Evolutionary conservation across 2,113 vertebrate genomes (phyloP).

Genomic region (Probosciger aterrimus): DNA sequence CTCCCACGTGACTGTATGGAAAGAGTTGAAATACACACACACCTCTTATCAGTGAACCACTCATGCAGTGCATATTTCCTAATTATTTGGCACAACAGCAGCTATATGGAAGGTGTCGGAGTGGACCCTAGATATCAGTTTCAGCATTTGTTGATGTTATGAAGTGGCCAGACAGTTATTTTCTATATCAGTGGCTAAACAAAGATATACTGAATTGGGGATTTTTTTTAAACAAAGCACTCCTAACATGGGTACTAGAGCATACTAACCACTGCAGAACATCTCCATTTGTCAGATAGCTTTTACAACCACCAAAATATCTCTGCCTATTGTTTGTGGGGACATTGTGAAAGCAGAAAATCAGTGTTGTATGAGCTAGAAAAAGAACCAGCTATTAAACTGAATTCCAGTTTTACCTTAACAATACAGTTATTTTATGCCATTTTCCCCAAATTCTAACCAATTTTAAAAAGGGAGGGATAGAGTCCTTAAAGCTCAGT

Average conservation of each 20-base stretch:
- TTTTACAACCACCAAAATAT: neutral
- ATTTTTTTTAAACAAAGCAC: neutral
- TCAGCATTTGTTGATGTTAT: neutral
- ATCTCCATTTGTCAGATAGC: conserved; percentile 1
- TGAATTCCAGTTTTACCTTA: neutral
- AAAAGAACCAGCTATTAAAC: neutral
- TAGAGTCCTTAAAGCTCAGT: neutral
- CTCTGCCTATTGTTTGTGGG: neutral
- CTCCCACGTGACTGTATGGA: neutral
- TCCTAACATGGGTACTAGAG: neutral
- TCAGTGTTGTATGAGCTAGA: neutral
- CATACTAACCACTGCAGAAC: neutral
- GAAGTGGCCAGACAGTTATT: neutral
- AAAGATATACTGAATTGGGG: neutral
- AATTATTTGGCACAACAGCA: neutral
- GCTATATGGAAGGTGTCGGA: neutral
- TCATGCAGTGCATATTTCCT: neutral
- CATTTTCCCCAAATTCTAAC: neutral
- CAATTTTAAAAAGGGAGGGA: neutral
- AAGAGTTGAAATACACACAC: neutral
- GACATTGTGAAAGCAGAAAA: neutral
- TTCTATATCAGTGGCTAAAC: neutral
- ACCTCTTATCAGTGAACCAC: neutral
- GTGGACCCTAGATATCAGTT: neutral
- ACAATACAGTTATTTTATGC: neutral